Base-by-base conservation (phyloP, 2,113 vertebrate genomes). In the Rhabdornis inornatus region DNA sequence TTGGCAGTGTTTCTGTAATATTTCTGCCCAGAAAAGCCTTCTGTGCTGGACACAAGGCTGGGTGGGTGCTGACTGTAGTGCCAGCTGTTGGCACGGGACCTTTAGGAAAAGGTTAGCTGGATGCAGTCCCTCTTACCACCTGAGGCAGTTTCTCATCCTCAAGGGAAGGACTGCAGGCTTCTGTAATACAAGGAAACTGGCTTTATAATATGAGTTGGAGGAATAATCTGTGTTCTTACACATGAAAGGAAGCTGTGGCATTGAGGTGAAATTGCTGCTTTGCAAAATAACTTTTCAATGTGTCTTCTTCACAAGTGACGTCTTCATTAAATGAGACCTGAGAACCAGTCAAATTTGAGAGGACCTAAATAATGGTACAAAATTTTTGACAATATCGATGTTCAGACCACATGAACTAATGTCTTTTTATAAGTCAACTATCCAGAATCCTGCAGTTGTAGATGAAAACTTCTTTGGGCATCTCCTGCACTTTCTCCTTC, bases 181-280 rank as follows among this genome's bases (percentile, higher is more conserved):
- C 33, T 42, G 8, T 47, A 64, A 35, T 33, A 7, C n/a, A 40
- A 80, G 15, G 27, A 35, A 50, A 45, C 45, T 19, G 10, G 11
- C 35, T 63, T 69, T 87, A 53, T 59, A 27, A 30, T 17, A 2
- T 3, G 45, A 76, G 16, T 19, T 47, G 9, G 25, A 64, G 28
- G 76, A 70, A 18, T 11, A 56, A 20, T 5, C 39, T 47, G 11
- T 33, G 13, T 31, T 27, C n/a, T 56, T 55, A 2, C 0, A 0
- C 18, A 25, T 0, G 2, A 50, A 66, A 63, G 25, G 17, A 45
- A 78, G 17, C 47, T 40, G 37, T 50, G 61, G 14, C 33, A 15
- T 18, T 88, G 57, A 59, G 24, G 23, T 68, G 57, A 22, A 80
- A 31, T 31, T 25, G n/a, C 28, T 56, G 24, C 45, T 79, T 76